These are phyloP conservation scores for Empis livida DNA, from an alignment of 2,888 invertebrate species.

Conservation along the genomic window DNA sequence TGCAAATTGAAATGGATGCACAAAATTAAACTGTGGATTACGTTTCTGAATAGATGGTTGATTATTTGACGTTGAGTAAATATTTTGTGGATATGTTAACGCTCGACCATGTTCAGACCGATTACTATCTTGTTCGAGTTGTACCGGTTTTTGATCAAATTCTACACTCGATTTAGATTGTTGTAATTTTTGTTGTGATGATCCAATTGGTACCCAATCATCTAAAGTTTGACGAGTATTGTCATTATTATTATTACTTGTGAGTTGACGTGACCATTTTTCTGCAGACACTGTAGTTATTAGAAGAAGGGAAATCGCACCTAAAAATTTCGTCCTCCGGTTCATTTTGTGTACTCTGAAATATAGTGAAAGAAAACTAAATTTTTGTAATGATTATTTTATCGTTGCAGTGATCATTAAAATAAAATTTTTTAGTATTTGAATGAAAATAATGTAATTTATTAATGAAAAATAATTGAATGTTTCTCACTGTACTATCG, in stretches of 20 bases:
- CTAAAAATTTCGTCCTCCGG: conserved; percentile 16
- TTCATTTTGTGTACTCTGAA: conserved; percentile 25
- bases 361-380: conserved; percentile 1
- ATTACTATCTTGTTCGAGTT: conserved; percentile 20
- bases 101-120: conserved; percentile 31
- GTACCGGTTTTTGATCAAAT: not conserved
- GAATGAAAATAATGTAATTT: no score
- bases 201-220: conserved; percentile 44
- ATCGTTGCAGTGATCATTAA: no score
- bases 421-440: no score
- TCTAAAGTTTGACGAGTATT: conserved; percentile 20
- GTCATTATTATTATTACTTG: conserved; percentile 20
- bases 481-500: no score
- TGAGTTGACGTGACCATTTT: conserved; percentile 34
- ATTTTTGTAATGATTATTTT: no score
- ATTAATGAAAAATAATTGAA: no score
- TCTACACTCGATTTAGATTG: not conserved
- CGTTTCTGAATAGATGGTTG: conserved; percentile 8
- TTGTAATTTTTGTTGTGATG: not conserved
- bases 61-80: conserved; percentile 12
- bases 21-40: conserved; percentile 22
- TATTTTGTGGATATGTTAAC: conserved; percentile 30
- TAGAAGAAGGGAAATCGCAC: conserved; percentile 19
- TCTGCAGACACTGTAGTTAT: conserved; percentile 15
- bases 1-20: conserved; percentile 28